These are phyloP conservation scores for Carassius carassius DNA, from an alignment of 2,113 vertebrate genomes.

Conservation along the genomic window DNA sequence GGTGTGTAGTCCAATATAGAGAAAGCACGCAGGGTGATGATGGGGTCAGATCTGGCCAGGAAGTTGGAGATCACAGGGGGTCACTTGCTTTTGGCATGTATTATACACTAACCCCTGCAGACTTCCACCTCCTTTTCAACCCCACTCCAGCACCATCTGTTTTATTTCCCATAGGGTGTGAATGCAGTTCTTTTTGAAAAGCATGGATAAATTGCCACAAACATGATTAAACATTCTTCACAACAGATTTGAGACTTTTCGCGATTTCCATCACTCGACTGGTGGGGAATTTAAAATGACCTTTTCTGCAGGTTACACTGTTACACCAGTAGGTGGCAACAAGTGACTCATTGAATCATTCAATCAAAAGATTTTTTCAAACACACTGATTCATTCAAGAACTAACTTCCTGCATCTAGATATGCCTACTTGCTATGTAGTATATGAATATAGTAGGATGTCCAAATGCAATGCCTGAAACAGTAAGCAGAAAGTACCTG, in stretches of 20 bases:
- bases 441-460: no score
- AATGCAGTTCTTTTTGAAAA: neutral
- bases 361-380: neutral
- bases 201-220: neutral
- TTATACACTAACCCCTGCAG: constrained; percentile 68
- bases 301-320: no score
- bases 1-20: constrained; percentile 25
- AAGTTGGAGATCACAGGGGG: constrained; percentile 67
- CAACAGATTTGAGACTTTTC: neutral
- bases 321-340: neutral
- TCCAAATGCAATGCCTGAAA: no score
- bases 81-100: constrained; percentile 67
- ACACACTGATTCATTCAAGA: no score
- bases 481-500: no score
- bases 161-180: constrained; percentile 19
- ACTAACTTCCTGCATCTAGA: no score
- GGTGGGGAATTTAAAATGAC: no score
- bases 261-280: neutral
- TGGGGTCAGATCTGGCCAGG: constrained; percentile 65
- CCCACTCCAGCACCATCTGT: constrained; percentile 56
- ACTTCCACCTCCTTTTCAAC: neutral
- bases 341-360: neutral
- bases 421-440: no score
- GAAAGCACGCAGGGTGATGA: constrained; percentile 51
- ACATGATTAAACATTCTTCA: neutral